Conservation (phyloP, 2,888 invertebrate species). For the Trachelus iudaicus region DNA sequence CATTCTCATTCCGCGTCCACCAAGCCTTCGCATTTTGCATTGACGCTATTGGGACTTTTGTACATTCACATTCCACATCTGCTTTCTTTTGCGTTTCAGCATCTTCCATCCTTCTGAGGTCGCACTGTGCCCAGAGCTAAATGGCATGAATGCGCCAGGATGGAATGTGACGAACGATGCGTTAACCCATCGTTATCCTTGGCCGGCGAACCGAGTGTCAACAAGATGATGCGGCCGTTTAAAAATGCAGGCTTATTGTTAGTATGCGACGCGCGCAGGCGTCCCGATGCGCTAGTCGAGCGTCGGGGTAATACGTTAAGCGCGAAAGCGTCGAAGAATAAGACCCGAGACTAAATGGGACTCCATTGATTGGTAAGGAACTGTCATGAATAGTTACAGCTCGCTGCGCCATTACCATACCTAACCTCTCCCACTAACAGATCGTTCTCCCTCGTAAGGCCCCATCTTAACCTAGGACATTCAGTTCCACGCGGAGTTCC, state of each 20-base stretch:
- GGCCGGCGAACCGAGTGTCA: conserved; percentile 33
- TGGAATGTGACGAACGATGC: background rate
- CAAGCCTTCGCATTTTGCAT: background rate
- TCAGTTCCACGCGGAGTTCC: background rate
- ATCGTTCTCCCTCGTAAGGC: background rate
- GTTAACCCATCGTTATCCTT: conserved; percentile 29
- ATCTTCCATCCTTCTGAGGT: background rate
- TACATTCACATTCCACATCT: background rate
- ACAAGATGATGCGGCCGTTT: conserved; percentile 44
- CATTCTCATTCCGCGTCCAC: background rate
- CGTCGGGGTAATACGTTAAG: background rate
- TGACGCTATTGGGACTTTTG: background rate
- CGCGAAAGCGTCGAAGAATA: background rate
- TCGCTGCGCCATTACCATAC: background rate
- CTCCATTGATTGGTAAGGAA: background rate
- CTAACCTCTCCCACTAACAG: background rate
- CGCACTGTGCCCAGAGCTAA: background rate
- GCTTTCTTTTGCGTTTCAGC: background rate
- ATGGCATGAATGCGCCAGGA: background rate
- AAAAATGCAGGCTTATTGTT: conserved; percentile 46
- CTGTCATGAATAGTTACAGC: background rate
- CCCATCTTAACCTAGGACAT: background rate
- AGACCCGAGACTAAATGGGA: background rate
- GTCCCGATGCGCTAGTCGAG: conserved; percentile 20
- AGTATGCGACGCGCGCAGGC: conserved; percentile 25